Percentiles rank a stretch among this genome's conserved stretches.
phyloP scores from a whole-genome alignment of 2,113 vertebrate genomes.

The Balaeniceps rex region DNA sequence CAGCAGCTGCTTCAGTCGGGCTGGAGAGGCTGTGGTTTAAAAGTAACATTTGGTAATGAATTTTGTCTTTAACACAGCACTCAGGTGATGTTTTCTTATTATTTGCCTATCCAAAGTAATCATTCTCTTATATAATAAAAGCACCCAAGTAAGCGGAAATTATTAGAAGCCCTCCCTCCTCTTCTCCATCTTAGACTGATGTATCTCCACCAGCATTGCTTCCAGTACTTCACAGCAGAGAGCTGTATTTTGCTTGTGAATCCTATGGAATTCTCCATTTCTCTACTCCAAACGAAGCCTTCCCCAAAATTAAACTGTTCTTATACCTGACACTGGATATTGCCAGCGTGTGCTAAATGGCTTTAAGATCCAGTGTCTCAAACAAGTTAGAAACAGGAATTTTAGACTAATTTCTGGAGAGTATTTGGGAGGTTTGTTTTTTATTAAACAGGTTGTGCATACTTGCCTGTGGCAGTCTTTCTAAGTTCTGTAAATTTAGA shows the following conservation, averaged over 20 bases:
- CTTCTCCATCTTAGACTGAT: background rate
- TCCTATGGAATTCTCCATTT: background rate
- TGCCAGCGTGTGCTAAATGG: background rate
- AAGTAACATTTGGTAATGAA: background rate
- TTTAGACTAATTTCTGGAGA: background rate
- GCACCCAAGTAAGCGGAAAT: background rate
- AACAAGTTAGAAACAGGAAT: background rate
- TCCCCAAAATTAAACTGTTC: background rate
- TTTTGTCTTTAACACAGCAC: background rate
- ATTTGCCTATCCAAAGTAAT: background rate
- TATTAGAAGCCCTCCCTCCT: background rate
- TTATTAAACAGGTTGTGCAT: background rate
- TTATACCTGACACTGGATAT: background rate
- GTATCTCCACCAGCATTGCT: background rate
- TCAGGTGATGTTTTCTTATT: background rate
- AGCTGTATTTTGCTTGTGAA: background rate
- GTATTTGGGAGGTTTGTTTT: background rate
- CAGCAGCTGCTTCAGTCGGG: background rate
- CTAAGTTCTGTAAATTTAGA: background rate
- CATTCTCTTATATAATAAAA: background rate
- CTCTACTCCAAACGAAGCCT: background rate
- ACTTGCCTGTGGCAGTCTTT: background rate
- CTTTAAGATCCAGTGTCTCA: background rate
- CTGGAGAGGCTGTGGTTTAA: background rate
- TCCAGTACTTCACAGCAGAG: background rate